Evolutionary conservation across 2,797 vertebrate genomes (phyloP).

Genomic region (Molossus molossus): DNA sequence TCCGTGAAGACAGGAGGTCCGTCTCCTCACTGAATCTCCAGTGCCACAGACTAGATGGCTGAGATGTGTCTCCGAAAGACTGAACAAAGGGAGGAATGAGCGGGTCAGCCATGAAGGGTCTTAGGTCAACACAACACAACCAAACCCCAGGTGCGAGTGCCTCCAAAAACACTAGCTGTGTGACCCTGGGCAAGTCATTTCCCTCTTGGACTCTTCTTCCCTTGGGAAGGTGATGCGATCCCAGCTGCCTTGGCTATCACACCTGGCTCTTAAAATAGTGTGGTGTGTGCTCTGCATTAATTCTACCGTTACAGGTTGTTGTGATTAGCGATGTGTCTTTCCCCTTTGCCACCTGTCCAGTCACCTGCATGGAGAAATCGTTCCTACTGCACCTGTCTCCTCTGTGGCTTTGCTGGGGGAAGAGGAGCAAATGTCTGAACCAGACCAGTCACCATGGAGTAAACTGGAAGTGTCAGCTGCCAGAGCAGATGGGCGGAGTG

Average conservation of each 20-base stretch:
- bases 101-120: neutral
- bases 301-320: neutral
- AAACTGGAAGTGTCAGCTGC: neutral
- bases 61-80: neutral
- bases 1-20: neutral
- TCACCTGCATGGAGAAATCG: neutral
- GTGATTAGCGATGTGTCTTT: neutral
- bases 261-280: accelerated
- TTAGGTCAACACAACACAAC: neutral
- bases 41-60: neutral
- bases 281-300: neutral
- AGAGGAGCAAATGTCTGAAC: neutral
- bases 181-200: neutral
- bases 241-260: neutral
- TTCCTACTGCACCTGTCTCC: neutral
- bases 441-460: neutral
- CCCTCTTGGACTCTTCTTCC: neutral
- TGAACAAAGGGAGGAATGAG: neutral
- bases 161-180: neutral
- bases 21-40: neutral
- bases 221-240: neutral
- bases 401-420: neutral
- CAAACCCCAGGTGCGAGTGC: neutral
- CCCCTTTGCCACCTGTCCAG: neutral
- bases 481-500: neutral